Evolutionary conservation across 2,113 vertebrate species (phyloP), one percentile per base, ranked within the genome.

Genomic region (Rhinolophus sinicus): DNA sequence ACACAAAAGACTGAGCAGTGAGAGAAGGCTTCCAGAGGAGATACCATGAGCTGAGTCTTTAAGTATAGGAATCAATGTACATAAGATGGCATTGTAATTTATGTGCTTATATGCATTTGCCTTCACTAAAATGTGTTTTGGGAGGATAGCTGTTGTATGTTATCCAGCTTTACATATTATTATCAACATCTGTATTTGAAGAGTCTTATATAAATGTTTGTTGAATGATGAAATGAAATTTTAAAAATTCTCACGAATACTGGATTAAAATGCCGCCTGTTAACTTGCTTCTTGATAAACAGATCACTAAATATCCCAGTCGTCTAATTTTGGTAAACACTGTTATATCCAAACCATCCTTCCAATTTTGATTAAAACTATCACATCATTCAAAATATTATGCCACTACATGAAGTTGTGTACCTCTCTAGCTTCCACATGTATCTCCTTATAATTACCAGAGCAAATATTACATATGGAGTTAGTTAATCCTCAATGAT

Each of bases 401-500:
- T 65, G 35, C 22, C 60, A 88, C 72, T 67, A 35, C 83, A 82
- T 26, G 19, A 64, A 72, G 44, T 62, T 87, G 35, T 73, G 35
- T 35, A 56, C 14, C 10, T 54, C 28, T 87, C 38, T 28, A 87
- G 35, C 21, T 76, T 94, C 65, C 8, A 60, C 40, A 58, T 87
- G 81, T 56, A 87, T 92, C 58, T 33, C 58, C n/a, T 67, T 82
- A 47, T 76, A 88, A 95, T 95, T 92, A 95, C 56, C 44, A 75
- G 83, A 82, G 58, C 83, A 88, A 95, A 92, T 58, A 88, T 82
- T 82, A 28, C 47, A 92, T n/a, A 60, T 75, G 44, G 75, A 81
- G 82, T 95, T 92, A 75, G 22, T 67, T 92, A 95, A 95, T 92
- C 75, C 58, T 82, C 83, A 88, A 50, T 65, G 65, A 81, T n/a